phyloP scores from a whole-genome alignment of 2,888 invertebrate species.

The Yponomeuta plumbellus region DNA sequence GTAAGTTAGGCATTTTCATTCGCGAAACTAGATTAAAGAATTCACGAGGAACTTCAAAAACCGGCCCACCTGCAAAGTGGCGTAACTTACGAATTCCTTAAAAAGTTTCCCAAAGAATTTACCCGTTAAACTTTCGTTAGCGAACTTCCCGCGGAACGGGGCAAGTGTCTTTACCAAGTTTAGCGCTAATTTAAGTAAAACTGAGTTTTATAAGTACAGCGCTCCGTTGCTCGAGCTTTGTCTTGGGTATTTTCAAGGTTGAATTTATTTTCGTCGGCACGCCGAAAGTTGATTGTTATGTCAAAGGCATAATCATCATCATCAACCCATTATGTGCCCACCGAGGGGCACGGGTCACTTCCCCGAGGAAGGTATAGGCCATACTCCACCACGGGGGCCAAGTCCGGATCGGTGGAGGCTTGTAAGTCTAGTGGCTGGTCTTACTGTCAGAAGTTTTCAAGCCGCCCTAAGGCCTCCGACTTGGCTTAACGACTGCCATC shows the following conservation, averaged over 20 bases:
- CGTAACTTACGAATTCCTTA: conserved; percentile 7
- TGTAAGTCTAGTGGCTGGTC: too few relatives aligned
- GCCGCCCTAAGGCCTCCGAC: too few relatives aligned
- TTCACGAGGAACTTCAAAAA: background rate
- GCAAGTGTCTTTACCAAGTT: conserved; percentile 7
- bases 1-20: too few relatives aligned
- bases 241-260: background rate
- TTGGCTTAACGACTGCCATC: too few relatives aligned
- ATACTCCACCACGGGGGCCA: too few relatives aligned
- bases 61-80: conserved; percentile 3
- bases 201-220: background rate
- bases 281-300: too few relatives aligned
- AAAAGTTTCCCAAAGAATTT: conserved; percentile 6
- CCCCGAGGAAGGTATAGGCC: too few relatives aligned
- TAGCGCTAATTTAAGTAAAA: conserved; percentile 10
- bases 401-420: too few relatives aligned
- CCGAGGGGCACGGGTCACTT: too few relatives aligned
- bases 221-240: background rate
- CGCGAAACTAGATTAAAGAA: background rate
- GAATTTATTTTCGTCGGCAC: background rate
- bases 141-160: background rate
- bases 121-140: conserved; percentile 2
- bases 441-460: too few relatives aligned
- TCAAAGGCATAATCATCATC: too few relatives aligned
- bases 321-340: too few relatives aligned